Conservation (phyloP, 53 echinoderm and acorn worm species). For the Luidia sarsii region DNA sequence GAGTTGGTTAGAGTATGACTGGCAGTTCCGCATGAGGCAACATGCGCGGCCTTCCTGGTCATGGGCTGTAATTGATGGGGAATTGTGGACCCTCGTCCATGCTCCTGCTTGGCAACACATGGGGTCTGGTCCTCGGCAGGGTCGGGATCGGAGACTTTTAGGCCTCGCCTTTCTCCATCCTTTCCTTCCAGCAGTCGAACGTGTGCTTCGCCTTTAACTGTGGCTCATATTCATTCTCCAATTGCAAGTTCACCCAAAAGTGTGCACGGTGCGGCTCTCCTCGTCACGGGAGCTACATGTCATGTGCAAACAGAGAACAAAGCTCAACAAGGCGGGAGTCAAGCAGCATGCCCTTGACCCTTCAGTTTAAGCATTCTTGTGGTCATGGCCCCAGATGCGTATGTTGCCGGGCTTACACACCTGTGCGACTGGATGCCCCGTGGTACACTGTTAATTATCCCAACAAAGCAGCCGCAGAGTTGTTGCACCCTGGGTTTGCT, state of each 20-base stretch:
- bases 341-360: neutral
- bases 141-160: neutral
- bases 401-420: conserved; percentile 22
- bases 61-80: conserved; percentile 53
- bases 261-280: neutral
- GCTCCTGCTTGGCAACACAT: conserved; percentile 28
- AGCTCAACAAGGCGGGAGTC: neutral
- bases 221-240: conserved; percentile 1
- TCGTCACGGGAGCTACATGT: conserved; percentile 14
- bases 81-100: conserved; percentile 55
- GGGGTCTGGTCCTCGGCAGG: neutral
- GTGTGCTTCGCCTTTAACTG: conserved; percentile 29
- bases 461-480: no score
- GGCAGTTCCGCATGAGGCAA: conserved; percentile 57
- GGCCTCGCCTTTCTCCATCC: neutral
- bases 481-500: no score
- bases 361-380: neutral
- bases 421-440: conserved; percentile 17
- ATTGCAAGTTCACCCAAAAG: conserved; percentile 24
- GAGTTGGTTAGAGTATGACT: conserved; percentile 50
- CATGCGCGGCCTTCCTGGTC: conserved; percentile 1
- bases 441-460: neutral
- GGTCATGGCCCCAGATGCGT: neutral
- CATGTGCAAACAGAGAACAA: neutral
- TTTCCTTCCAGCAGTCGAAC: neutral